Evolutionary conservation across 2,888 invertebrate species (phyloP), one percentile per base, ranked within the genome.

Genomic region (Eupeodes latifasciatus): DNA sequence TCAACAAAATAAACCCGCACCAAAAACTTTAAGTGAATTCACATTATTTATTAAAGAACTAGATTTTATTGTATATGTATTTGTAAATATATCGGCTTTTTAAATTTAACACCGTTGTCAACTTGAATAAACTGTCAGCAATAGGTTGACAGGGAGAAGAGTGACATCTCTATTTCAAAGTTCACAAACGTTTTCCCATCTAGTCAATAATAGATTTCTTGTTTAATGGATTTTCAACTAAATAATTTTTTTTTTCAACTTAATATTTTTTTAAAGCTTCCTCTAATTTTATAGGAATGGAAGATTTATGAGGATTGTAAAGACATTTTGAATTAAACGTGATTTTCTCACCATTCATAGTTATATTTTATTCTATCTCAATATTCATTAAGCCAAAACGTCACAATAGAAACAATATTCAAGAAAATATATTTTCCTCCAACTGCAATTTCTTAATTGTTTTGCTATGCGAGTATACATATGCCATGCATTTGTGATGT

Each of bases 391-490:
- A 40, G 16, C 40, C 34, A 14, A 7, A 40, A 40, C 40, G 40
- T 40, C 10, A 47, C 47, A 34, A 59, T 9, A 16, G 40, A 16
- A 40, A 40, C 36, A 55, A 55, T 12, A 5, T 51, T 67, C 6
- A 16, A 67, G 34, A 47, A 69, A 27, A 19, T n/a, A 77, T 5
- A 27, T 34, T 53, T 77, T 57, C 61, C 7, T 80, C 55, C 62
- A 71, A 77, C 16, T 88, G 88, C 85, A 88, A 88, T 88, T 78
- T 81, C 74, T 81, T 88, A 88, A 88, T 88, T 88, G 88, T 88
- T 77, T 64, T 64, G 64, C 71, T 9, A 40, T 40, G 4, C 40
- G 5, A 5, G 40, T 40, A 40, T 40, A 40, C 2, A n/a, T 27
- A 27, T 64, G 69, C 81, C 85, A 75, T 88, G 85, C 88, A 88